A percentile compares a stretch with the other conserved stretches of the same genome.
Conservation (phyloP, 2,797 vertebrate species). For the Acanthis flammea region DNA sequence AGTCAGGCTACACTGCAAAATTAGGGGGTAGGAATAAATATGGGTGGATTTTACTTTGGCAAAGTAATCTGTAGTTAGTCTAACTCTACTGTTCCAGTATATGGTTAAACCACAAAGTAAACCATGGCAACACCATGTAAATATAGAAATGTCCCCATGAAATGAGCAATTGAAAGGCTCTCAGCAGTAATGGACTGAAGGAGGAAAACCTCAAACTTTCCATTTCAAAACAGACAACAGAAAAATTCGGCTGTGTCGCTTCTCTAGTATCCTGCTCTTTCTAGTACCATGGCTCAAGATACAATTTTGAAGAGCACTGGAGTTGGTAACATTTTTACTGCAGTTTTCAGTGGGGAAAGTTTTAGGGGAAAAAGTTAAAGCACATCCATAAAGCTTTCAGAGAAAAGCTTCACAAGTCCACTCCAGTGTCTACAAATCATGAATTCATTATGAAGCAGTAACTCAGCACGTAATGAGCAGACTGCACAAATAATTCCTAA, state of each 20-base stretch:
- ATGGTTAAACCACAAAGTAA: conserved; percentile 57
- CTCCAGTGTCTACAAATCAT: background rate
- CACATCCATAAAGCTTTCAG: background rate
- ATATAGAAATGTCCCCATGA: conserved; percentile 55
- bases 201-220: conserved; percentile 32
- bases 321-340: background rate
- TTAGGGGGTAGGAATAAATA: conserved; percentile 20
- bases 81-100: conserved; percentile 31
- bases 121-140: conserved; percentile 39
- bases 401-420: background rate
- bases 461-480: background rate
- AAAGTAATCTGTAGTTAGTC: conserved; percentile 62
- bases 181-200: conserved; percentile 28
- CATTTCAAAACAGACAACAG: background rate
- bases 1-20: conserved; percentile 1
- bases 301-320: background rate
- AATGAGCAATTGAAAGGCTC: conserved; percentile 29
- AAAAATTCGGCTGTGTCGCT: background rate
- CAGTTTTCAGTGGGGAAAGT: background rate
- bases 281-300: background rate
- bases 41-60: background rate
- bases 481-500: background rate
- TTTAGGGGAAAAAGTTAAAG: background rate
- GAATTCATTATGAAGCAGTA: background rate
- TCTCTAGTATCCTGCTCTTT: background rate